Percentiles rank a stretch among this genome's conserved stretches.
These are phyloP conservation scores for Triplophysa tibetana DNA, from an alignment of 2,113 vertebrate species.

Conservation along the genomic window DNA sequence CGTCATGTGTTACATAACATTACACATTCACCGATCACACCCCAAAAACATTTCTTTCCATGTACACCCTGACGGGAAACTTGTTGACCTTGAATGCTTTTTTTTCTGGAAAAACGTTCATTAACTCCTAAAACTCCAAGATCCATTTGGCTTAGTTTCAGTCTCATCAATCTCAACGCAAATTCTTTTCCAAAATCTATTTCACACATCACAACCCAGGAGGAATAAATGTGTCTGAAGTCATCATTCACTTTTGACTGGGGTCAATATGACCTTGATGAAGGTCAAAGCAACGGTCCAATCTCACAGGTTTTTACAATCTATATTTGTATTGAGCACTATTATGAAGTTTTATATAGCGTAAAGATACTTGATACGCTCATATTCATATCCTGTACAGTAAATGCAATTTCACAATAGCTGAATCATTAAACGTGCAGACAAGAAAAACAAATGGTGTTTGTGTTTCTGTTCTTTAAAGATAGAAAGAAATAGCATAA, in stretches of 20 bases:
- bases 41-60: too few species aligned
- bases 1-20: background rate
- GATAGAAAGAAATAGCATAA: too few species aligned
- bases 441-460: background rate
- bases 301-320: slow-evolving; percentile 25
- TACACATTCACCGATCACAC: too few species aligned
- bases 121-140: too few species aligned
- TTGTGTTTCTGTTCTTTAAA: background rate
- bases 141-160: background rate
- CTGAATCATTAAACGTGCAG: slow-evolving; percentile 39
- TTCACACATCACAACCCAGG: background rate
- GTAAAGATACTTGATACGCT: slow-evolving; percentile 40
- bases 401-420: slow-evolving; percentile 44
- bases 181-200: too few species aligned
- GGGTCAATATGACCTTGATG: slow-evolving; percentile 11
- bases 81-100: too few species aligned
- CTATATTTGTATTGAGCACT: slow-evolving; percentile 47
- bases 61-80: too few species aligned
- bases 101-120: too few species aligned
- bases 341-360: slow-evolving; percentile 43
- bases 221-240: background rate
- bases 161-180: background rate
- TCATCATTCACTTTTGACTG: too few species aligned
- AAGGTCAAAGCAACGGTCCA: slow-evolving; percentile 17
- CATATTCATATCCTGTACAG: slow-evolving; percentile 34